Percentiles rank a stretch among this genome's conserved stretches.
These are phyloP conservation scores for Harpagifer antarcticus DNA, from an alignment of 2,797 vertebrate genomes.

Conservation along the genomic window DNA sequence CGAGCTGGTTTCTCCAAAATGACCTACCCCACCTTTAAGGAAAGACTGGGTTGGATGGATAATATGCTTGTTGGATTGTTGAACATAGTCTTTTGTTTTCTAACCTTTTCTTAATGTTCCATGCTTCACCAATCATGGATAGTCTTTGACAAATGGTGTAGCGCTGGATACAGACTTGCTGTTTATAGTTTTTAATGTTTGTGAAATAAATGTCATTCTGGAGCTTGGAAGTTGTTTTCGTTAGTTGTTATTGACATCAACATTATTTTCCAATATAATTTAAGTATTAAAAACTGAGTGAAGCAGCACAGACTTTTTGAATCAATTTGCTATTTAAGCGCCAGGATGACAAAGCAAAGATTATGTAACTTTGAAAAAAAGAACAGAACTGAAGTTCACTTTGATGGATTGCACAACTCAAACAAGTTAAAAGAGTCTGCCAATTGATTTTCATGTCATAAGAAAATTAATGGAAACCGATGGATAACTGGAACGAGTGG, in stretches of 20 bases:
- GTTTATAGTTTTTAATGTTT: background rate
- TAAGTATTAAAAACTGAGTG: background rate
- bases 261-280: background rate
- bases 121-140: background rate
- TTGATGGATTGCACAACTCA: constrained; percentile 15
- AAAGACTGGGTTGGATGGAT: background rate
- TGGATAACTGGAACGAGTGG: background rate
- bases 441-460: constrained; percentile 21
- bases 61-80: background rate
- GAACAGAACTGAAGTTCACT: constrained; percentile 9
- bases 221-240: background rate
- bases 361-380: background rate
- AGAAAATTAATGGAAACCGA: constrained; percentile 14
- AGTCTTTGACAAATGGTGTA: background rate
- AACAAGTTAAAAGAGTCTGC: constrained; percentile 8
- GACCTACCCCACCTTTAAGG: no score
- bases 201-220: background rate
- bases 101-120: background rate
- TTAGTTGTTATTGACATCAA: constrained; percentile 4
- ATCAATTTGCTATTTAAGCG: constrained; percentile 10
- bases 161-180: background rate
- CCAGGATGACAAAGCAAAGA: background rate
- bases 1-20: no score
- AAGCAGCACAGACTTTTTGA: background rate
- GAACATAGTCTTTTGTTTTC: background rate